These are phyloP conservation scores for Ophion obscuratus DNA, from an alignment of 2,888 invertebrate species.

Conservation along the genomic window DNA sequence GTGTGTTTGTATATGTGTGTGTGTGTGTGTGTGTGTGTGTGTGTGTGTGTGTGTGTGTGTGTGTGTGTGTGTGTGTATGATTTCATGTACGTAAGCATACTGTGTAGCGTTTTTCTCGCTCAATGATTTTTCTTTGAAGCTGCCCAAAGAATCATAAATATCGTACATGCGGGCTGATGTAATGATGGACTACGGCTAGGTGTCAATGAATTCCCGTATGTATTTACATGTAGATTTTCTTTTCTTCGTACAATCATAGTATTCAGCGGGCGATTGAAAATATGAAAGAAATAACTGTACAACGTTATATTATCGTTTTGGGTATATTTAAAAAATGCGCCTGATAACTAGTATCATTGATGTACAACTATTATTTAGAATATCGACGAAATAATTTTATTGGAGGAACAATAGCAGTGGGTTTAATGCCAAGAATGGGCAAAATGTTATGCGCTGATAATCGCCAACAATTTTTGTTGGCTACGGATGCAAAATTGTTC, in stretches of 20 bases:
- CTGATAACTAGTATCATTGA: background rate
- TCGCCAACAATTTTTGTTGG: background rate
- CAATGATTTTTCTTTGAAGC: conserved; percentile 47
- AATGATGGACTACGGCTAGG: conserved; percentile 16
- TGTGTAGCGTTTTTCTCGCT: conserved; percentile 41
- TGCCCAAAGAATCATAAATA: conserved; percentile 33
- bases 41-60: background rate
- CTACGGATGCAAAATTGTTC: too few relatives aligned
- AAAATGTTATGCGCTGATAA: background rate
- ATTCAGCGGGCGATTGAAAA: background rate
- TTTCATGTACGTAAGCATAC: conserved; percentile 12
- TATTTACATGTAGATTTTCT: background rate
- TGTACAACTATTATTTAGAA: background rate
- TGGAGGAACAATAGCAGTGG: background rate
- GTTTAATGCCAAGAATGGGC: background rate
- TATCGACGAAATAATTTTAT: background rate
- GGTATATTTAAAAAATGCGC: background rate
- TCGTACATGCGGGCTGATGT: conserved; percentile 39
- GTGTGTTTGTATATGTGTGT: background rate
- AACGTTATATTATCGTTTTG: background rate
- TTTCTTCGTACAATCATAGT: background rate
- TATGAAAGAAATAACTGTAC: background rate
- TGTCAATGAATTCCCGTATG: conserved; percentile 5
- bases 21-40: background rate
- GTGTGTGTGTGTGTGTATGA: background rate